Base-by-base conservation (phyloP, 2,797 vertebrate species). In the Oryzias dopingdopingensis region DNA sequence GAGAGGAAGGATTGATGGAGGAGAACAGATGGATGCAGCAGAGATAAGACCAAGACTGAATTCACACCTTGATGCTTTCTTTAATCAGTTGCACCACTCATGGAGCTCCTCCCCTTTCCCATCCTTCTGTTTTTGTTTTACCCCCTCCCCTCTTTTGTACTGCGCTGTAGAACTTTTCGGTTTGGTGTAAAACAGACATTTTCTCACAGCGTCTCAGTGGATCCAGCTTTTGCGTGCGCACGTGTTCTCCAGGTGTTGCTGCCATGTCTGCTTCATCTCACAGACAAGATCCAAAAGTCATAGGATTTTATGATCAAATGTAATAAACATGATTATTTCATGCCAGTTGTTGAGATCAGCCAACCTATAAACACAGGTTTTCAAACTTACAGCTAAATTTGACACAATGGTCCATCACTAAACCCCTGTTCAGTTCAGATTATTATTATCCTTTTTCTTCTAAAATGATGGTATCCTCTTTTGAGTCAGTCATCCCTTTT, bases 21-120 rank as follows among this genome's bases (percentile, higher is more conserved):
- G 56, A 63, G 62, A 72, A 83, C 90, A 91, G 86, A 90, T 91
- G 87, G 66, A 72, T 40, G 59, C 67, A 58, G 66, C 57, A 59
- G 69, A 79, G 74, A 81, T 81, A 74, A 77, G 77, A 81, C 66
- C 43, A 72, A 64, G 63, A 64, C 61, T 56, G 69, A 76, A 70
- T 68, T 62, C 62, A 80, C 79, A 77, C 49, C 10, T 66, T 48
- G 13, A 42, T 68, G 78, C 60, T 77, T 73, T 53, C 62, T 73
- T 81, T 72, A 78, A 76, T 72, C 58, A 70, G 60, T 59, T 0
- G 14, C 61, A 66, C 61, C 67, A 71, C 82, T 79, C 75, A 60
- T 56, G 54, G 43, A 42, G 52, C 50, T 52, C 32, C 32, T 18
- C 54, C 49, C 48, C 18, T 24, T 8, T 55, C 26, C 24, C 42